Evolutionary conservation across 2,888 invertebrate genomes (phyloP).

Genomic region (Melanostoma scalare): DNA sequence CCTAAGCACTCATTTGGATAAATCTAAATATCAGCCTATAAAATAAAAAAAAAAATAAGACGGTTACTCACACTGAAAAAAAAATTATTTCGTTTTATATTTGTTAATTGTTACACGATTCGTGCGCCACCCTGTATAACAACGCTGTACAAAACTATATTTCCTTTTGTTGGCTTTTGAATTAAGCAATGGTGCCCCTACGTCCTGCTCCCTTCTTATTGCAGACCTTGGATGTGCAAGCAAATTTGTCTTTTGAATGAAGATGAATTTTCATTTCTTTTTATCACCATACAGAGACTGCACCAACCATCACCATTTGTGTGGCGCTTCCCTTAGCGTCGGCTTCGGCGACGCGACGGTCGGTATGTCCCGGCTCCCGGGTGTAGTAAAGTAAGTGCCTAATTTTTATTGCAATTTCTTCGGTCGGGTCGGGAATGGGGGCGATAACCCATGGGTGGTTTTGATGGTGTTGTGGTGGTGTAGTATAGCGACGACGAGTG

Average conservation of each 20-base stretch:
- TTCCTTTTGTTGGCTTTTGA: not conserved
- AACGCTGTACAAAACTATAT: not conserved
- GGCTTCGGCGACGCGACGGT: not conserved
- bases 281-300: conserved; percentile 31
- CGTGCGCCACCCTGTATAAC: too few species aligned
- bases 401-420: conserved; percentile 60
- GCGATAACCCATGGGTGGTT: conserved; percentile 22
- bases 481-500: conserved; percentile 54
- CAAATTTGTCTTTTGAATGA: conserved; percentile 68
- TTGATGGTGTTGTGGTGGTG: conserved; percentile 55
- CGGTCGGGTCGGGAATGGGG: not conserved
- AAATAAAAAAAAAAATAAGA: too few species aligned
- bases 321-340: not conserved
- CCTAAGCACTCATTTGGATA: too few species aligned
- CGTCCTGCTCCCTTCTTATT: conserved; percentile 33
- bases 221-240: conserved; percentile 36
- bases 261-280: conserved; percentile 68
- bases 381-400: conserved; percentile 27
- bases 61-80: too few species aligned
- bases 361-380: not conserved
- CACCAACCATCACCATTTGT: conserved; percentile 39
- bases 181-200: conserved; percentile 8
- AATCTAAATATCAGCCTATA: too few species aligned
- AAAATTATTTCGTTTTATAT: too few species aligned
- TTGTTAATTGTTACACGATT: too few species aligned